Conservation (phyloP, 1,140 invertebrate genomes). For the Eubasilissa regina region DNA sequence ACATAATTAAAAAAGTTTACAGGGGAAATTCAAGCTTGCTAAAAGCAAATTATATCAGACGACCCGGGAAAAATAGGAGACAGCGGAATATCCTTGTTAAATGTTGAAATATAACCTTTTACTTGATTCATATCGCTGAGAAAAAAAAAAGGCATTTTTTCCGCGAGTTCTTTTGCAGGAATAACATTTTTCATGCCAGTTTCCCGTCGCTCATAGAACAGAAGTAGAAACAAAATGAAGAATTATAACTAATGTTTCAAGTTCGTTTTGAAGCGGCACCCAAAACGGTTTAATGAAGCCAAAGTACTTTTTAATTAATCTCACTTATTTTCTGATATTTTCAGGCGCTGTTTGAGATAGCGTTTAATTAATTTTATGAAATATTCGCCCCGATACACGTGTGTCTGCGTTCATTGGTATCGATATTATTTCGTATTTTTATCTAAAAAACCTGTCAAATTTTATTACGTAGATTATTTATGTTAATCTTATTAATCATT, state of each 20-base stretch:
- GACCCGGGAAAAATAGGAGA: constrained; percentile 15
- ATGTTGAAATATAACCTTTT: constrained; percentile 1
- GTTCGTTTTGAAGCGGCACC: constrained; percentile 19
- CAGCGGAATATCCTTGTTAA: not conserved
- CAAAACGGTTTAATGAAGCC: constrained; percentile 29
- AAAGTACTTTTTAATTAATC: not conserved
- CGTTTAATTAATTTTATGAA: no score
- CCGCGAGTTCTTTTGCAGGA: constrained; percentile 3
- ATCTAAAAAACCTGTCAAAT: no score
- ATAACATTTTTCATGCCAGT: constrained; percentile 39
- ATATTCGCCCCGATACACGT: no score
- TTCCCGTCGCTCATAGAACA: constrained; percentile 10
- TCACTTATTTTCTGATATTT: no score
- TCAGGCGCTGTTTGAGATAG: no score
- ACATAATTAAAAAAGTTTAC: constrained; percentile 56
- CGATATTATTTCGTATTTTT: no score
- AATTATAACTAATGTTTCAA: constrained; percentile 43
- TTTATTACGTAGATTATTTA: no score
- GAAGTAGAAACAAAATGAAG: constrained; percentile 43
- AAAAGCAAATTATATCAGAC: constrained; percentile 20
- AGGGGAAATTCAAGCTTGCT: constrained; percentile 28
- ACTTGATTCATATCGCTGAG: constrained; percentile 4
- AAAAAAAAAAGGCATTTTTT: constrained; percentile 6
- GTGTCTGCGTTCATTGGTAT: no score
- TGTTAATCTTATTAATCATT: no score